Evolutionary conservation across 2,113 vertebrate species (phyloP), one percentile per base, ranked within the genome.

Genomic region (Apteryx owenii): DNA sequence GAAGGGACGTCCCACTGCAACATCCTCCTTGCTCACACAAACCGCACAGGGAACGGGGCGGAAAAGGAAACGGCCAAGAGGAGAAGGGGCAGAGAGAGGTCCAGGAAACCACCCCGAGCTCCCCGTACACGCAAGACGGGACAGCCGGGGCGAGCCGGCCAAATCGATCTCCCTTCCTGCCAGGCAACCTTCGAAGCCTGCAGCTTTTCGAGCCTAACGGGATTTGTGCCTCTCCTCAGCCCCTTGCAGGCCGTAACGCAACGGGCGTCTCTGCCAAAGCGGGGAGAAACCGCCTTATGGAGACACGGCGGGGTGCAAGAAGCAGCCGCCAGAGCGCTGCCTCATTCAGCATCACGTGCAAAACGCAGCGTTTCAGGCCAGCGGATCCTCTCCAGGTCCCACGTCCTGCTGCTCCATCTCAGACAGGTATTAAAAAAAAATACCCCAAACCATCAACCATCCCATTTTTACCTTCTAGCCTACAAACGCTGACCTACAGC

Each of bases 301-400:
- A 64, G 48, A 4, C 4, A 2, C 88, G 58, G 94, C 69, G 2
- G 73, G 91, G 70, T 22, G 68, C 29, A 3, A 1, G 58, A 21
- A 61, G 65, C 23, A 7, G 81, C 85, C 68, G 88, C 88, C 92
- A 53, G 81, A 51, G 94, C 78, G 66, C 69, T 68, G 85, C 81
- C 50, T 79, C 65, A 25, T 7, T 60, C 23, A 0, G 54, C 44
- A 26, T 31, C 60, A 11, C 17, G 17, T 4, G 81, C 70, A 44
- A 36, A 48, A 21, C 10, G 14, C 53, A 12, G 2, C 1, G 0
- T 31, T 53, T 36, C 6, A 22, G 82, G 33, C 56, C 82, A 62
- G 9, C 62, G 85, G 87, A 75, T 10, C 44, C 82, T 66, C 61
- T 33, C 61, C 79, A 22, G 33, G 2, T 7, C 53, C 40, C 12